Base-by-base conservation (phyloP, 2,797 vertebrate genomes). In the Bufotes viridis region DNA sequence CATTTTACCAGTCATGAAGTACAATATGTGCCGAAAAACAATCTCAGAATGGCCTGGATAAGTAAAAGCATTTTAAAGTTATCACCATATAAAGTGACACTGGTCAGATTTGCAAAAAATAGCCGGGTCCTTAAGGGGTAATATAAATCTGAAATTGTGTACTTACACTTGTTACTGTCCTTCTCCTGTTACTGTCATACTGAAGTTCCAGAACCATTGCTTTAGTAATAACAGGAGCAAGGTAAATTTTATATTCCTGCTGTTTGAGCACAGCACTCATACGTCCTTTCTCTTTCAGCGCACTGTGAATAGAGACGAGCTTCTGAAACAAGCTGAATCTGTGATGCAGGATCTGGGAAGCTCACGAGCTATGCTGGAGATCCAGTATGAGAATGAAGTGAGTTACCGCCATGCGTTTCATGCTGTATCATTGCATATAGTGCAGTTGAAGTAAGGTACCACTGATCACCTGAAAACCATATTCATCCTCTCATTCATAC, bases 311-410 rank as follows among this genome's bases (percentile, higher is more conserved):
- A 96, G 98, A 13, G 98, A 99, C 78, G 98, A 99, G 93, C 96
- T 99, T 90, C 94, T 99, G 80, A 99, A 99, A 93, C 98, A 99
- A 94, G 98, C 98, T 0, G 98, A 99, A 94, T 98, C 98, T 87
- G 98, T 99, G 90, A 99, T 99, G 98, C 98, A 99, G 93, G 98
- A 99, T 92, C 96, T 99, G 0, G 98, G 98, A 90, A 99, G 98
- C 93, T 99, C 98, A 86, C 96, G 98, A 93, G 98, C 98, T 84
- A 99, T 99, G 98, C 93, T 99, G 93, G 98, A 99, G 94, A 99
- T 99, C 91, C 98, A 99, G 93, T 99, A 99, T 92, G 98, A 99
- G 92, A 99, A 99, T 65, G 98, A 99, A 97, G 98, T 99, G 96
- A 96, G 96, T 90, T 13, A 55, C 8, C 9, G 49, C 12, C 61